Evolutionary conservation across 2,113 vertebrate species (phyloP).

Genomic region (Tragulus kanchil): DNA sequence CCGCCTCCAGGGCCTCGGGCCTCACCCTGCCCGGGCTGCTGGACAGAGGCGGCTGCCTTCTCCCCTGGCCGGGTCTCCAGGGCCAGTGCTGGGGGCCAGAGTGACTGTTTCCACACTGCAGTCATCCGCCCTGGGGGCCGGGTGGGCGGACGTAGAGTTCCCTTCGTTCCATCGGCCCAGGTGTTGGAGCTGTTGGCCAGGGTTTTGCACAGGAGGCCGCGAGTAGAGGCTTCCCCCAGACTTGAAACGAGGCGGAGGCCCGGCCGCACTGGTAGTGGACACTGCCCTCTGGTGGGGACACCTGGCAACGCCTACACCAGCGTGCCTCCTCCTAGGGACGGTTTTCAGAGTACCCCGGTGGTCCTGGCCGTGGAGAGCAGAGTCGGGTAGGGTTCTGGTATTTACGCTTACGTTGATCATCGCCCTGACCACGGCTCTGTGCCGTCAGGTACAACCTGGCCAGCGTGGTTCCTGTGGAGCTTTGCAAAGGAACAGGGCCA

Average conservation of each 20-base stretch:
- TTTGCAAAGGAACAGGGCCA: background rate
- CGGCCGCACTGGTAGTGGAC: background rate
- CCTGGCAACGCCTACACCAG: fast-evolving
- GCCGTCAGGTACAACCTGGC: background rate
- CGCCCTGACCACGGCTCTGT: background rate
- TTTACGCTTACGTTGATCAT: fast-evolving
- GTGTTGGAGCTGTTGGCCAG: background rate
- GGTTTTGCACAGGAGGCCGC: background rate
- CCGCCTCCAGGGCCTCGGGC: background rate
- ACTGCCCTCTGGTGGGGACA: constrained; percentile 41
- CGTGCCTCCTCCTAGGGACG: fast-evolving
- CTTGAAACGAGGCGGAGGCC: background rate
- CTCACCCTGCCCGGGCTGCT: background rate
- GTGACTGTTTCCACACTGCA: fast-evolving
- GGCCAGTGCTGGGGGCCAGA: background rate
- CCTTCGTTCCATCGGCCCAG: background rate
- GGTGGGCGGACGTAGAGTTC: fast-evolving
- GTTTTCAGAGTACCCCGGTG: too few species aligned
- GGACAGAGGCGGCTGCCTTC: fast-evolving
- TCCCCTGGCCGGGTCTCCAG: background rate
- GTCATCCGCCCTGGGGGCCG: background rate
- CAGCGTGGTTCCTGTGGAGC: fast-evolving
- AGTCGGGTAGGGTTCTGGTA: fast-evolving
- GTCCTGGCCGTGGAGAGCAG: fast-evolving
- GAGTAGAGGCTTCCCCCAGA: too few species aligned